These are phyloP conservation scores for Siniperca knerii DNA, from an alignment of 2,113 vertebrate genomes.

Conservation along the genomic window DNA sequence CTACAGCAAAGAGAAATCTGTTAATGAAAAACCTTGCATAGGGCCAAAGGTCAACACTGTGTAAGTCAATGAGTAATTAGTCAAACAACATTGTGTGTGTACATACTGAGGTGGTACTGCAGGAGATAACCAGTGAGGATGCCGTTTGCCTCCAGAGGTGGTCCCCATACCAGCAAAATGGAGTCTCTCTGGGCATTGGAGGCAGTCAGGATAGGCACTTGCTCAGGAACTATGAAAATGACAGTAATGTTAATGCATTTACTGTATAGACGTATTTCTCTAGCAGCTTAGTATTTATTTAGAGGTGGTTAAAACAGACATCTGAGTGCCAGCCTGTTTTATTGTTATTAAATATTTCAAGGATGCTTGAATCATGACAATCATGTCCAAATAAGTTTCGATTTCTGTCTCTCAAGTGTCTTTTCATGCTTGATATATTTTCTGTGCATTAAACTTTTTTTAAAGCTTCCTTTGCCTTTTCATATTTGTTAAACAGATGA, in stretches of 20 bases:
- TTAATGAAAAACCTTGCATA: conserved; percentile 2
- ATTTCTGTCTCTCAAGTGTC: neutral
- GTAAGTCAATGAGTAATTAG: neutral
- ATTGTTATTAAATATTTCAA: neutral
- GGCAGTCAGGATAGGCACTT: conserved; percentile 88
- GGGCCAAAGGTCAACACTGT: neutral
- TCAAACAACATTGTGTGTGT: neutral
- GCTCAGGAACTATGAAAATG: conserved; percentile 88
- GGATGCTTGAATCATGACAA: neutral
- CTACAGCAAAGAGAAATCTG: conserved; percentile 8
- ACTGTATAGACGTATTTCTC: neutral
- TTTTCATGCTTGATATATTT: neutral
- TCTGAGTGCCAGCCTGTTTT: neutral
- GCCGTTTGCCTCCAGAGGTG: conserved; percentile 89
- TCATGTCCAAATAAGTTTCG: neutral
- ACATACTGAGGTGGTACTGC: conserved; percentile 93
- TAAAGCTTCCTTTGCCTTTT: neutral
- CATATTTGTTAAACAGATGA: neutral
- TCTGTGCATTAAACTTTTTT: neutral
- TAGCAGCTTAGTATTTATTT: neutral
- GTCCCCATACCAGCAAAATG: conserved; percentile 90
- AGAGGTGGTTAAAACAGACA: neutral
- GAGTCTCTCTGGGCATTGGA: conserved; percentile 87
- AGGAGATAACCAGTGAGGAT: conserved; percentile 90
- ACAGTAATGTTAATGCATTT: neutral